Base-by-base conservation (phyloP, 2,888 invertebrate genomes). In the Microplitis manilae region DNA sequence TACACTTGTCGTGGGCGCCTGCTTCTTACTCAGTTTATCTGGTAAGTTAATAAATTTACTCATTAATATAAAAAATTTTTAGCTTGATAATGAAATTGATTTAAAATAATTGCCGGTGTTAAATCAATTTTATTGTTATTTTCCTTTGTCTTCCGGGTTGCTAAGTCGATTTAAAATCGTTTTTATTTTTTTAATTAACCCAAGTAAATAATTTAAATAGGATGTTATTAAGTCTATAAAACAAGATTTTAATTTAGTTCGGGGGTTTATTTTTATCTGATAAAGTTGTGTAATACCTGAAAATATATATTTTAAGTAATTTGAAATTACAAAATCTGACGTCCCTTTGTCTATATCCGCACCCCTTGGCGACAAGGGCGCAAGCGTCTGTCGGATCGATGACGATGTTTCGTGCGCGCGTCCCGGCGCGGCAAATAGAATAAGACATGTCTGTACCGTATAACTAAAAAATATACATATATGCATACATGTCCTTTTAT, bases 381-480 rank as follows among this genome's bases (percentile, higher is more conserved):
- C 81, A 78, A 77, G 81, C 82, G 79, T 79, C 70, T 68, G 69
- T 50, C 30, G 80, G 79, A 85, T 85, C 83, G 80, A 85, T 84
- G 83, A 80, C 72, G 77, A 79, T 72, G 79, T 73, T 61, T 68
- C 79, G 76, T 81, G 78, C 81, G 80, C 81, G 68, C 74, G 61
- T 61, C 76, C 68, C 39, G 70, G 70, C 59, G 70, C 59, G 70
- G 60, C 70, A 70, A 70, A 59, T 1, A 13, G 50, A 50, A 50
- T 13, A 50, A 50, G 50, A 50, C 13, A 50, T 50, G 4, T 50
- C 50, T 50, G 50, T 13, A 50, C 13, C 50, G 50, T 50, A 50
- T 13, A 13, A 8, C 50, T 13, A 7, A 50, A 0, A 50, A 50
- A 50, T 50, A 50, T 50, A 50, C 9, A 50, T 50, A 13, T 5